Conservation (phyloP, 2,113 vertebrate genomes). For the Upupa epops region DNA sequence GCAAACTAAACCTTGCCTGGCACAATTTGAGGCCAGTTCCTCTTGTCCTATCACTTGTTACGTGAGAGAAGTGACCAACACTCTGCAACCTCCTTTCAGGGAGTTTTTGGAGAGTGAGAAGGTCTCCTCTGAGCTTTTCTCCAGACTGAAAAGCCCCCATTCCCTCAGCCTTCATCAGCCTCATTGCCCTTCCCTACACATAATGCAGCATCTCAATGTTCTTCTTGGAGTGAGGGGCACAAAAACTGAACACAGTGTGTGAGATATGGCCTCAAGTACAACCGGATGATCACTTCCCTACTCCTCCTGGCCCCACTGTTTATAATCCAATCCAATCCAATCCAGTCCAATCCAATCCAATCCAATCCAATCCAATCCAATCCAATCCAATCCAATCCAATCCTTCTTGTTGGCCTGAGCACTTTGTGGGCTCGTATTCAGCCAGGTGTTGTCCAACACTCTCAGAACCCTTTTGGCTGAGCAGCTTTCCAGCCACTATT, state of each 20-base stretch:
- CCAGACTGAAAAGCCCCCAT: not conserved
- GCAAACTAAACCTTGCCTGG: not conserved
- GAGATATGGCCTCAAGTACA: not conserved
- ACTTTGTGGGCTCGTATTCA: not conserved
- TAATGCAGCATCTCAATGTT: not conserved
- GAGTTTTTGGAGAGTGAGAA: rapidly evolving
- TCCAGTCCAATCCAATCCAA: too few species aligned
- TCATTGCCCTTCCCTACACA: rapidly evolving
- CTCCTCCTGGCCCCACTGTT: not conserved
- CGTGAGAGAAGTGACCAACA: not conserved
- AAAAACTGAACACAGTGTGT: not conserved
- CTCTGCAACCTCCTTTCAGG: not conserved
- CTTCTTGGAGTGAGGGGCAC: too few species aligned
- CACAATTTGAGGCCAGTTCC: not conserved
- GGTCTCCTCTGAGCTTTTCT: not conserved
- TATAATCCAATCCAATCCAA: too few species aligned
- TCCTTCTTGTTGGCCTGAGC: not conserved
- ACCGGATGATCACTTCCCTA: rapidly evolving
- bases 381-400: too few species aligned
- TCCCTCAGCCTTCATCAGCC: not conserved
- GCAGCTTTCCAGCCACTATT: not conserved
- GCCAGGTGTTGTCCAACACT: rapidly evolving
- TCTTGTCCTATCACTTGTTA: not conserved
- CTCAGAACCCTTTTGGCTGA: rapidly evolving
- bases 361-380: too few species aligned